phyloP scores from a whole-genome alignment of 2,888 invertebrate genomes.

The Eilema sororculum region DNA sequence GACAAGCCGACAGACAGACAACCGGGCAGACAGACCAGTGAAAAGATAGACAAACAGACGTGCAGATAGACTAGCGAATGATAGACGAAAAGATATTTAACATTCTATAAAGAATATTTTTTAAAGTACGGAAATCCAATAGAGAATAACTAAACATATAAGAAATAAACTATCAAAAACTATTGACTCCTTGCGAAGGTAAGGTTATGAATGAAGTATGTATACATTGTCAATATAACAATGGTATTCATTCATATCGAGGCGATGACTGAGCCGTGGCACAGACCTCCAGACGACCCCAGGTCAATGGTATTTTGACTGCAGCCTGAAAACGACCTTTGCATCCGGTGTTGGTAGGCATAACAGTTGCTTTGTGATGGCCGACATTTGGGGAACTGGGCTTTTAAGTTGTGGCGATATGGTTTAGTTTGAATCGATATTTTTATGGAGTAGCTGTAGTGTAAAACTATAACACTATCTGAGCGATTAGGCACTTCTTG shows the following conservation, averaged over 20 bases:
- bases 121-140: neutral
- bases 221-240: constrained; percentile 22
- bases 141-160: neutral
- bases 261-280: constrained; percentile 43
- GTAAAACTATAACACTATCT: neutral
- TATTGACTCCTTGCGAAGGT: neutral
- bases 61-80: too few species aligned
- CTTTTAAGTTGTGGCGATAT: neutral
- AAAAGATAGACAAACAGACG: neutral
- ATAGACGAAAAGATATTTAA: neutral
- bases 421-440: neutral
- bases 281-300: constrained; percentile 52
- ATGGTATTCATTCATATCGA: constrained; percentile 26
- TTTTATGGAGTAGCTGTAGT: too few species aligned
- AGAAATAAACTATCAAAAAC: neutral
- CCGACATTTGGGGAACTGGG: neutral
- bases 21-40: neutral
- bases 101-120: neutral
- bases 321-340: constrained; percentile 45
- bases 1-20: neutral
- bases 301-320: constrained; percentile 54
- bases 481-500: neutral
- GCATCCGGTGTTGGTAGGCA: constrained; percentile 46
- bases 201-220: constrained; percentile 1
- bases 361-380: constrained; percentile 30